Evolutionary conservation across 2,797 vertebrate genomes (phyloP).

Genomic region (Remorina albescens): DNA sequence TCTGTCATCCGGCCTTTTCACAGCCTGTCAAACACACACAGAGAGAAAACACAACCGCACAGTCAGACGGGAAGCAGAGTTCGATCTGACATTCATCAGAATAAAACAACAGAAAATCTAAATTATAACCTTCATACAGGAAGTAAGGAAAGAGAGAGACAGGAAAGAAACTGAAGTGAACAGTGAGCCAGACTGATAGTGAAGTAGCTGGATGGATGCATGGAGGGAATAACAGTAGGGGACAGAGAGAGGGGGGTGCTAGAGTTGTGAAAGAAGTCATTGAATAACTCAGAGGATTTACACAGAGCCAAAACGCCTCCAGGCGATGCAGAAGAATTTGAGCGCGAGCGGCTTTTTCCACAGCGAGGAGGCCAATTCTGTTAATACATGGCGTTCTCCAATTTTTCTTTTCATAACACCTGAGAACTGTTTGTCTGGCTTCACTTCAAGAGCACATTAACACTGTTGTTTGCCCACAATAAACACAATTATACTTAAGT

Average conservation of each 20-base stretch:
- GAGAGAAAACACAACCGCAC: conserved; percentile 4
- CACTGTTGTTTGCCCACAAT: too few relatives aligned
- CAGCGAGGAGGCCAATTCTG: background rate
- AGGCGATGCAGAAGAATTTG: conserved; percentile 48
- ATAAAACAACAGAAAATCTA: too few relatives aligned
- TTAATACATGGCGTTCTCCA: background rate
- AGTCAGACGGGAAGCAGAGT: background rate
- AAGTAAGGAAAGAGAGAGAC: background rate
- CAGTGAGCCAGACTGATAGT: background rate
- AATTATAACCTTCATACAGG: background rate
- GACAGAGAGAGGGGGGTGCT: background rate
- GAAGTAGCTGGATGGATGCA: conserved; percentile 20
- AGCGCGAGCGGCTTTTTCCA: conserved; percentile 31
- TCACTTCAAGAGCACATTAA: too few relatives aligned
- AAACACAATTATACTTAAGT: too few relatives aligned
- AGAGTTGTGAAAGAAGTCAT: conserved; percentile 61
- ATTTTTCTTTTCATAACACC: background rate
- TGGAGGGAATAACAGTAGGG: conserved; percentile 11
- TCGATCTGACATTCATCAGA: background rate
- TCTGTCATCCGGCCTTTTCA: conserved; percentile 58
- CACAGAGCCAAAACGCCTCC: conserved; percentile 55
- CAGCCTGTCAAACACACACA: conserved; percentile 48
- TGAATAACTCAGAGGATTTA: conserved; percentile 48
- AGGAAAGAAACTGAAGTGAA: background rate
- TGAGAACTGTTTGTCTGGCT: too few relatives aligned